Evolutionary conservation across 2,888 invertebrate genomes (phyloP).

Genomic region (Phalangium opilio): DNA sequence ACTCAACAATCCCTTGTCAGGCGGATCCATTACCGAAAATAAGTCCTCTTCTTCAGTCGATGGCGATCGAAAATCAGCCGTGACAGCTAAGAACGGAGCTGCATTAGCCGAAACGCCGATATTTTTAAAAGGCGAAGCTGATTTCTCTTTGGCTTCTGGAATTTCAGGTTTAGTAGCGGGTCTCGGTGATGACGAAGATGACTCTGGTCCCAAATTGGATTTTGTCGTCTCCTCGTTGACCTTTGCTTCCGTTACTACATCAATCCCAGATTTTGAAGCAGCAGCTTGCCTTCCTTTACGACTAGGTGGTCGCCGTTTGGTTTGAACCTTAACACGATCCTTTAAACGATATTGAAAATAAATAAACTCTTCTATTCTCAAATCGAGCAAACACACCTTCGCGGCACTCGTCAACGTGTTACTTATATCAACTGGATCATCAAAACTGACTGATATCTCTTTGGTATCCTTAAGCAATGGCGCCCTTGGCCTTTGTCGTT

Average conservation of each 20-base stretch:
- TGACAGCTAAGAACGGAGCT: not conserved
- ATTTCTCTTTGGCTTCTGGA: not conserved
- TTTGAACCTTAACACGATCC: conserved; percentile 12
- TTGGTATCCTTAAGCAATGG: conserved; percentile 21
- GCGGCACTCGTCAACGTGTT: conserved; percentile 25
- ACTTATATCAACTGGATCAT: conserved; percentile 24
- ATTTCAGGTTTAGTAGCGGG: too few relatives aligned
- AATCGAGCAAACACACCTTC: conserved; percentile 24
- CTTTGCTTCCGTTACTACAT: not conserved
- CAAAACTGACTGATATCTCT: conserved; percentile 24
- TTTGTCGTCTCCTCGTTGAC: not conserved
- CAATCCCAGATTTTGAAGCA: too few relatives aligned
- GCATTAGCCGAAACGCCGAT: not conserved
- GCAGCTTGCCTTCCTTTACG: conserved; percentile 11
- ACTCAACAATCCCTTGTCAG: not conserved
- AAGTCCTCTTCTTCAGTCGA: conserved; percentile 22
- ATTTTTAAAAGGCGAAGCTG: not conserved
- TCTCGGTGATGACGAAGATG: too few relatives aligned
- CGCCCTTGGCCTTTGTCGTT: conserved; percentile 13
- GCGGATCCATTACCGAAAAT: conserved; percentile 7
- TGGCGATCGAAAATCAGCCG: conserved; percentile 12
- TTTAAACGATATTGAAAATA: conserved; percentile 1
- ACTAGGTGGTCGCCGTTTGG: conserved; percentile 10
- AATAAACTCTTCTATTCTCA: not conserved
- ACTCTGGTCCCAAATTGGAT: not conserved